Percentiles rank a stretch among this genome's conserved stretches.
These are phyloP conservation scores for Donacobius atricapilla DNA, from an alignment of 2,113 vertebrate genomes.

Conservation along the genomic window DNA sequence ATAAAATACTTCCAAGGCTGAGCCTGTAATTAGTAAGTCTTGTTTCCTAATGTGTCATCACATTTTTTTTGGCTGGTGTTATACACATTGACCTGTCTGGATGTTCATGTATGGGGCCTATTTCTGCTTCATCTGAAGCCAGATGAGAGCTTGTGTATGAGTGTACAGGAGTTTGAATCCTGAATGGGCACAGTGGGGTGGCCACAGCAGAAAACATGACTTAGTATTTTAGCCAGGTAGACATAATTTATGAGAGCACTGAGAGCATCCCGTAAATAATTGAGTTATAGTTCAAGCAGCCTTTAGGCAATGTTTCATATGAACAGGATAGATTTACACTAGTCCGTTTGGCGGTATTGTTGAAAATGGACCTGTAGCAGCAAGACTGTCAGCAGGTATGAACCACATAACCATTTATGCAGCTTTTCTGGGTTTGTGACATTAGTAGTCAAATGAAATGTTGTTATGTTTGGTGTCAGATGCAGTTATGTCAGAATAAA, in stretches of 20 bases:
- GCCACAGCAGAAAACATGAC: background rate
- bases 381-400: background rate
- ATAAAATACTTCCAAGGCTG: background rate
- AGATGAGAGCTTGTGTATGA: background rate
- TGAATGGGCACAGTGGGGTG: background rate
- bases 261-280: too few species aligned
- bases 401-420: background rate
- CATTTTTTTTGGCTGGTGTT: background rate
- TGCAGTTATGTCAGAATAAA: background rate
- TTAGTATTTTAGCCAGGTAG: background rate
- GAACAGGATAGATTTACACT: background rate
- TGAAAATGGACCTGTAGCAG: background rate
- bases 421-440: background rate
- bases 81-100: background rate
- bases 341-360: background rate
- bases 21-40: background rate
- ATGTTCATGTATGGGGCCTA: background rate
- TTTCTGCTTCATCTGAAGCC: background rate
- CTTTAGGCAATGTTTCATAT: background rate
- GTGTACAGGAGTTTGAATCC: fast-evolving
- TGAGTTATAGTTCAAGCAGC: background rate
- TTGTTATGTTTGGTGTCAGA: background rate
- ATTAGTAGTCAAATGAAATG: background rate
- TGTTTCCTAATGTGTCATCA: background rate
- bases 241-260: background rate